A percentile compares a stretch with the other conserved stretches of the same genome.
phyloP scores from a whole-genome alignment of 2,797 vertebrate species.

The Bufotes viridis region DNA sequence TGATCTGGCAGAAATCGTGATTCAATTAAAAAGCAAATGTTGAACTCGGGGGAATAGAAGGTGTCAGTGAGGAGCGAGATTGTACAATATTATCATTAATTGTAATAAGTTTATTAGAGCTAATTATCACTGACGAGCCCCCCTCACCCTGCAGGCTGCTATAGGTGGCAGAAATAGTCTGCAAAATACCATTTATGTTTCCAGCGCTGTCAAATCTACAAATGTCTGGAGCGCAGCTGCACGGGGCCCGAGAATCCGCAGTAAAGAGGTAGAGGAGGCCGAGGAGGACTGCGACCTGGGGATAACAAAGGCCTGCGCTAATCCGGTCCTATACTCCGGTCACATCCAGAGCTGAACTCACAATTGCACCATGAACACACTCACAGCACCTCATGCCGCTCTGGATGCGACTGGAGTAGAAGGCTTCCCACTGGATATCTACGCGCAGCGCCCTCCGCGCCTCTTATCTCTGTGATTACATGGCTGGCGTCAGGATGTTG shows the following conservation, averaged over 20 bases:
- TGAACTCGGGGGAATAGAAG: constrained; percentile 35
- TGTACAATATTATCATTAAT: constrained; percentile 44
- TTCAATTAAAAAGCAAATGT: constrained; percentile 41
- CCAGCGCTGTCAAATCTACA: constrained; percentile 21
- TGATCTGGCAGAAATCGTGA: not conserved
- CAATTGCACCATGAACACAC: no score
- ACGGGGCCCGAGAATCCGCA: no score
- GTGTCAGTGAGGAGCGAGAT: constrained; percentile 13
- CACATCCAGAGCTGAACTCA: not conserved
- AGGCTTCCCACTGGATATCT: no score
- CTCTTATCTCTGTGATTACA: not conserved
- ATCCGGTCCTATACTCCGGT: not conserved
- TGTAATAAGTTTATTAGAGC: constrained; percentile 43
- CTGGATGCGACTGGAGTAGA: no score
- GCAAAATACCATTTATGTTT: not conserved
- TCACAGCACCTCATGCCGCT: no score
- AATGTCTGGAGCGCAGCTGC: not conserved
- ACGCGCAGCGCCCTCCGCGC: no score
- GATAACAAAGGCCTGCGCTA: no score
- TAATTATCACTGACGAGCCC: constrained; percentile 35
- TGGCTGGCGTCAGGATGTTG: not conserved
- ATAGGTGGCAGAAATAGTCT: not conserved
- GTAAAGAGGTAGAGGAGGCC: no score
- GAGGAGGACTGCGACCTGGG: no score
- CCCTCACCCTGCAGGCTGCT: not conserved